These are phyloP conservation scores for Melitaea athalia DNA, from an alignment of 2,888 invertebrate genomes.

Conservation along the genomic window DNA sequence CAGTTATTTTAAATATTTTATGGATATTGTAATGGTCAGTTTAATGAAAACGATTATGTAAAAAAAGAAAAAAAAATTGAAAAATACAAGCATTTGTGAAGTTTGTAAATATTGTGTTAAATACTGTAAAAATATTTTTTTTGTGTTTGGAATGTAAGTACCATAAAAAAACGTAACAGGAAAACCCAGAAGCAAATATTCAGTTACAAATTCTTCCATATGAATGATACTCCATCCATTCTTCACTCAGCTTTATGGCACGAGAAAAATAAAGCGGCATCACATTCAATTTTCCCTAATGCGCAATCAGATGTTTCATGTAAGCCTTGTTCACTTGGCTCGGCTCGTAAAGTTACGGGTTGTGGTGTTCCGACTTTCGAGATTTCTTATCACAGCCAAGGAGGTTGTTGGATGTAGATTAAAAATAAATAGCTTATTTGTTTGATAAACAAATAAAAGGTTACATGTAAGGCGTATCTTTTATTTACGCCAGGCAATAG, in stretches of 20 bases:
- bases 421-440: background rate
- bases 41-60: no score
- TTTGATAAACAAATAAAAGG: background rate
- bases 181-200: background rate
- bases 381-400: background rate
- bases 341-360: constrained; percentile 30
- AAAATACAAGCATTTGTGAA: no score
- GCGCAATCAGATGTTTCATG: constrained; percentile 43
- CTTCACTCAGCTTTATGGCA: constrained; percentile 29
- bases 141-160: background rate
- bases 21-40: background rate
- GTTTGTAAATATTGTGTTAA: no score
- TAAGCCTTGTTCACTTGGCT: constrained; percentile 18
- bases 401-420: background rate
- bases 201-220: constrained; percentile 2
- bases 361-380: background rate
- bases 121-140: no score
- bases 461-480: background rate
- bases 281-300: constrained; percentile 43
- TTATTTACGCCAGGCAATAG: no score
- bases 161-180: background rate
- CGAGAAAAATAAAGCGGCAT: constrained; percentile 27
- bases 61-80: no score
- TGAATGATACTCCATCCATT: constrained; percentile 17
- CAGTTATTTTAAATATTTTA: background rate